Evolutionary conservation across 2,888 invertebrate genomes (phyloP).

Genomic region (Drepanosiphum platanoidis): DNA sequence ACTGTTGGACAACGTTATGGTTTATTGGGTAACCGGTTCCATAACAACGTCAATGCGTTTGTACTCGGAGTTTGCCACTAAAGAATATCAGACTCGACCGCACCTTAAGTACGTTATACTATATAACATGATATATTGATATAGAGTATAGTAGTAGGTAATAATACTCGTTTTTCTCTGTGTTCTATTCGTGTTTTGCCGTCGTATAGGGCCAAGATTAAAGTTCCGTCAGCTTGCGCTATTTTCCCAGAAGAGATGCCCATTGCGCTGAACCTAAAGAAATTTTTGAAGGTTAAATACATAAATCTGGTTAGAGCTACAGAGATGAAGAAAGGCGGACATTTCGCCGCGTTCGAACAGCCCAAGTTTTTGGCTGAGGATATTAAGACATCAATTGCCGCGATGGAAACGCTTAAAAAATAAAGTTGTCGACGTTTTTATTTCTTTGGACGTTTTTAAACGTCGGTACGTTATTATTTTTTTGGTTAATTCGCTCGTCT

Average conservation of each 20-base stretch:
- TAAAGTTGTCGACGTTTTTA: too few relatives aligned
- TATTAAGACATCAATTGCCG: not conserved
- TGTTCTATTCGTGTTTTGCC: not conserved
- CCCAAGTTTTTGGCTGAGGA: conserved; percentile 77
- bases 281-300: conserved; percentile 72
- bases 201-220: conserved; percentile 72
- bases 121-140: not conserved
- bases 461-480: too few relatives aligned
- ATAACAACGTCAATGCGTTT: conserved; percentile 80
- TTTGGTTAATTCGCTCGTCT: too few relatives aligned
- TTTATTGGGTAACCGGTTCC: conserved; percentile 81
- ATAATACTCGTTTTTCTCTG: too few relatives aligned
- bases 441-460: too few relatives aligned
- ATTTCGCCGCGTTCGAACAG: conserved; percentile 85
- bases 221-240: conserved; percentile 79
- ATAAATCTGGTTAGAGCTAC: conserved; percentile 76
- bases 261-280: conserved; percentile 70
- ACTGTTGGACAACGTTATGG: conserved; percentile 80
- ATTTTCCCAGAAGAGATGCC: conserved; percentile 77
- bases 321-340: conserved; percentile 78
- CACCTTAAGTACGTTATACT: conserved; percentile 42
- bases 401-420: not conserved
- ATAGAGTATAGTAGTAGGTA: too few relatives aligned
- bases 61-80: conserved; percentile 74
- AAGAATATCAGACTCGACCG: conserved; percentile 10